Evolutionary conservation across 2,797 vertebrate species (phyloP), one percentile per base, ranked within the genome.

Genomic region (Tragopan temminckii): DNA sequence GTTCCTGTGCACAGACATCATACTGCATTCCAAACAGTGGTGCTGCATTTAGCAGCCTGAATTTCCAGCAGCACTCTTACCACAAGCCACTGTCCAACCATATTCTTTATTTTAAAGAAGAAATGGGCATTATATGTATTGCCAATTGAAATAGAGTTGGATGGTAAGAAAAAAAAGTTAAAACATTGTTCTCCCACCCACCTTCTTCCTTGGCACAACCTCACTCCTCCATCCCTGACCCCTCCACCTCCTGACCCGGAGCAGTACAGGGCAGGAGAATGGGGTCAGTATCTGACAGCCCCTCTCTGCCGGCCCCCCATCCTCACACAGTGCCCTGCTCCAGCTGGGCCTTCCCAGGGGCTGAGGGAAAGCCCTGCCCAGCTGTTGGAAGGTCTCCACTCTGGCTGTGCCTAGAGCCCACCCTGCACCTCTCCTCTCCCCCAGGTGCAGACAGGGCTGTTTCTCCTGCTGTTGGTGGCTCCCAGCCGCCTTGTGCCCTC

Each of bases 261-360:
- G 40, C 1, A 23, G 27, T 0, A 0, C 67, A 87, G 45, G 6
- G 16, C 55, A 52, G 36, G 31, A n/a, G 55, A 40, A 15, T 57
- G 27, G 1, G 1, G 9, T 55, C 40, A 52, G 53, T 5, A 33
- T 20, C 0, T 12, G 5, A 3, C 6, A 29, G 10, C 19, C 45
- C 63, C 38, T 64, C 33, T 69, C 19, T 20, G 10, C 17, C 25
- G 25, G 15, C 3, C 1, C n/a, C 43, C 20, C 53, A 4, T 80
- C 20, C 31, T 74, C 48, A n/a, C 57, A 7, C 18, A 63, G 43
- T 4, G 59, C 11, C 23, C 38, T 59, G 46, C n/a, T 90, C 69
- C 36, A 68, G 16, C 7, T 16, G 11, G 31, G 15, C 27, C 20
- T 69, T 46, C 27, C 35, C 69, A 27, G 0, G 10, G 13, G 2